A percentile compares a stretch with the other conserved stretches of the same genome.
Conservation (phyloP, 2,888 invertebrate genomes). For the Camptogramma bilineatum region DNA sequence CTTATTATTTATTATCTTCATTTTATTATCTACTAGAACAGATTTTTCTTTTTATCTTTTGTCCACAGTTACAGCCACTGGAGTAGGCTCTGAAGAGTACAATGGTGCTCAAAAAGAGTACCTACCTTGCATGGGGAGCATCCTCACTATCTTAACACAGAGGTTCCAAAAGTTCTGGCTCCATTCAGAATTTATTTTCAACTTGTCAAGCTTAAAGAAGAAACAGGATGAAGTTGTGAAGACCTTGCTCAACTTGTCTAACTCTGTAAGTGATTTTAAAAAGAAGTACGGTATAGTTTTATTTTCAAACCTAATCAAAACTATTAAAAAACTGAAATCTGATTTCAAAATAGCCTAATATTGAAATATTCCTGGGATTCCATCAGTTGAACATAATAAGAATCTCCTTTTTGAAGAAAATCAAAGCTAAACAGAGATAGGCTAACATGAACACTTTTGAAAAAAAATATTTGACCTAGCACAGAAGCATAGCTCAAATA, state of each 20-base stretch:
- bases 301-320: neutral
- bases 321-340: too few species aligned
- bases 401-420: too few species aligned
- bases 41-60: too few species aligned
- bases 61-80: conserved; percentile 32
- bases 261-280: conserved; percentile 43
- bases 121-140: conserved; percentile 26
- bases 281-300: neutral
- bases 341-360: too few species aligned
- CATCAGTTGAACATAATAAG: too few species aligned
- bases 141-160: conserved; percentile 29
- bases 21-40: too few species aligned
- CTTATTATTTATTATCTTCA: too few species aligned
- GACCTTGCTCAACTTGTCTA: conserved; percentile 48
- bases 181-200: conserved; percentile 39
- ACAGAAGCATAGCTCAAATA: too few species aligned
- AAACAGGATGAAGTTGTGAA: conserved; percentile 46
- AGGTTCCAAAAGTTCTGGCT: conserved; percentile 39
- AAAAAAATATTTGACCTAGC: too few species aligned
- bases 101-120: conserved; percentile 23
- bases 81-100: conserved; percentile 19
- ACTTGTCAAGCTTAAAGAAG: conserved; percentile 48
- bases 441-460: too few species aligned
- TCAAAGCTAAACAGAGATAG: too few species aligned
- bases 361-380: too few species aligned